Percentiles rank a stretch among this genome's conserved stretches.
Evolutionary conservation across 2,888 invertebrate species (phyloP).

Genomic region (Pteria penguin): DNA sequence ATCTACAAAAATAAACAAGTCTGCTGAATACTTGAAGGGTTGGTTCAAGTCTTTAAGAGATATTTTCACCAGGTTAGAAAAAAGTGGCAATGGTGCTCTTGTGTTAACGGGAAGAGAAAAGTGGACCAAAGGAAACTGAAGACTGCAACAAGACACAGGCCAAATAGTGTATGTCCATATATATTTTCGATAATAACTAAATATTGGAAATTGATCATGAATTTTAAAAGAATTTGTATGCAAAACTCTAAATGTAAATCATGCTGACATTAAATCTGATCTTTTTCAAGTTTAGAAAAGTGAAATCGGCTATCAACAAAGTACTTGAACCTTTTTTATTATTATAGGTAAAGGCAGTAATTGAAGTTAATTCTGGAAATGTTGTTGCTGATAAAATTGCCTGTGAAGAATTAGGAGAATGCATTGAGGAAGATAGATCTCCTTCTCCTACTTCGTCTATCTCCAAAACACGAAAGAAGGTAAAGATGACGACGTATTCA

Average conservation of each 20-base stretch:
- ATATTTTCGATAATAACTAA: too few species aligned
- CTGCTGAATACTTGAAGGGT: conserved; percentile 38
- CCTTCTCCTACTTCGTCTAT: conserved; percentile 2
- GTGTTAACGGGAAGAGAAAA: conserved; percentile 35
- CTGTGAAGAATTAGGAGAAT: background rate
- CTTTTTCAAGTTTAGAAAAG: too few species aligned
- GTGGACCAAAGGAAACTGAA: conserved; percentile 37
- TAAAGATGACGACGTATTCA: conserved; percentile 9
- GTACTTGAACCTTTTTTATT: too few species aligned
- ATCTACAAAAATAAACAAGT: conserved; percentile 24
- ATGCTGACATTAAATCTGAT: too few species aligned
- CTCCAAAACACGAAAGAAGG: conserved; percentile 19
- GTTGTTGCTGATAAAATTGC: conserved; percentile 33
- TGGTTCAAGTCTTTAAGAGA: conserved; percentile 45
- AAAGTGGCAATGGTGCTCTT: conserved; percentile 1
- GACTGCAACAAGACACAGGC: conserved; percentile 27
- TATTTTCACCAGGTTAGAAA: conserved; percentile 38
- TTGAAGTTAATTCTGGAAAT: conserved; percentile 19
- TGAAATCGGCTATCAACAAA: too few species aligned
- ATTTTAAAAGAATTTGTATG: too few species aligned
- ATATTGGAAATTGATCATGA: too few species aligned
- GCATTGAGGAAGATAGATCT: background rate
- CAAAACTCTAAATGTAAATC: too few species aligned
- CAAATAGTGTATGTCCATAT: conserved; percentile 8
- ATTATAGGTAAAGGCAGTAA: conserved; percentile 34